phyloP scores from a whole-genome alignment of 2,888 invertebrate species.

The Rhamphomyia laevipes region DNA sequence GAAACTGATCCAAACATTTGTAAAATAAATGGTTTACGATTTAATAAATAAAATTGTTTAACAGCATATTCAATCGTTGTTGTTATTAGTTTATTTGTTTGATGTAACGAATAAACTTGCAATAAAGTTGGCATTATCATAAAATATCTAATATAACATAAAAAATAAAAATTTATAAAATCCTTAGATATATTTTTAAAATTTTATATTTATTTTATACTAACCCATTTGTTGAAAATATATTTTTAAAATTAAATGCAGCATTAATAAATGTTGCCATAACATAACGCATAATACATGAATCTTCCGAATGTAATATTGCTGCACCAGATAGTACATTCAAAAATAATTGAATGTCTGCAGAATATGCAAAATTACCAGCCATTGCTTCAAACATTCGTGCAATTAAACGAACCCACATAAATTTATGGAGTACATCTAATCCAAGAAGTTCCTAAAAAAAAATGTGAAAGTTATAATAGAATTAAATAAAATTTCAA shows the following conservation, averaged over 20 bases:
- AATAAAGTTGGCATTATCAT: constrained; percentile 95
- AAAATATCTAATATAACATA: constrained; percentile 68
- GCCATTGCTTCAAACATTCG: constrained; percentile 98
- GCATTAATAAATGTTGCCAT: constrained; percentile 97
- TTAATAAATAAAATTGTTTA: constrained; percentile 95
- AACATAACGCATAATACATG: constrained; percentile 87
- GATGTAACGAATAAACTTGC: constrained; percentile 94
- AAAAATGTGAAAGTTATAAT: background rate
- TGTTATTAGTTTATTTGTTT: constrained; percentile 89
- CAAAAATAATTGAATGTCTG: constrained; percentile 93
- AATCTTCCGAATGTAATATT: constrained; percentile 93
- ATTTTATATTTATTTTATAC: constrained; percentile 16
- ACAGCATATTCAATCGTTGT: constrained; percentile 96
- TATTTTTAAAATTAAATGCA: constrained; percentile 95
- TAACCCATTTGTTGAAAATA: constrained; percentile 92
- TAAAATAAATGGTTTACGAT: constrained; percentile 93
- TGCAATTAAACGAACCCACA: constrained; percentile 94
- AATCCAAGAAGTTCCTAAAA: constrained; percentile 70
- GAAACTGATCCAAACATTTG: constrained; percentile 99
- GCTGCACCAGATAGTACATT: constrained; percentile 96
- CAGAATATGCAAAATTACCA: constrained; percentile 90
- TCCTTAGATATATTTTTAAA: background rate
- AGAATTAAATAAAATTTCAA: no score
- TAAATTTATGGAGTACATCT: constrained; percentile 95
- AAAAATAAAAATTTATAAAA: constrained; percentile 3